A percentile compares a stretch with the other conserved stretches of the same genome.
phyloP scores from a whole-genome alignment of 2,888 invertebrate species.

The Leptogaster cylindrica region DNA sequence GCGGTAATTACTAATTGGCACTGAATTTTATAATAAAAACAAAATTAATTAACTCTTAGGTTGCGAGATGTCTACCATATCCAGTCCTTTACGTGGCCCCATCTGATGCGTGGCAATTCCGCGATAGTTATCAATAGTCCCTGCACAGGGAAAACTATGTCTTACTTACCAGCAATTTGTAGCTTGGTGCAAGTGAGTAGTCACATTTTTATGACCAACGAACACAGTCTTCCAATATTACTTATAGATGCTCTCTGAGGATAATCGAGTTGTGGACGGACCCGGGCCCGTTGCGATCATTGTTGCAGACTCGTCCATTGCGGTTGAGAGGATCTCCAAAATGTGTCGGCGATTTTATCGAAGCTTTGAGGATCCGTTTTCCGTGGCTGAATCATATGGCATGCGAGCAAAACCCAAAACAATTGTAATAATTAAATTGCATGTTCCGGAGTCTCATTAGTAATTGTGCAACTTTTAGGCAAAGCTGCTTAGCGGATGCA shows the following conservation, averaged over 20 bases:
- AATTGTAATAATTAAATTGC: constrained; percentile 49
- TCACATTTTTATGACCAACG: not conserved
- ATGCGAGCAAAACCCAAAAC: constrained; percentile 50
- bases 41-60: too few species aligned
- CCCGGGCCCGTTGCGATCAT: constrained; percentile 71
- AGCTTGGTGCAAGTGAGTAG: constrained; percentile 63
- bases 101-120: constrained; percentile 70
- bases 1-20: constrained; percentile 48
- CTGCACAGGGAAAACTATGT: constrained; percentile 73
- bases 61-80: constrained; percentile 60
- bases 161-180: constrained; percentile 72
- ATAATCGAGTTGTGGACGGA: constrained; percentile 55
- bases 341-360: constrained; percentile 62
- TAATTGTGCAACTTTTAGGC: constrained; percentile 46
- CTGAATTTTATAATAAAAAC: too few species aligned
- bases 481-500: constrained; percentile 69
- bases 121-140: constrained; percentile 69
- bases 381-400: constrained; percentile 62
- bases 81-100: constrained; percentile 76
- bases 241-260: constrained; percentile 57
- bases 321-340: constrained; percentile 64
- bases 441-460: not conserved
- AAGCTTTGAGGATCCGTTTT: constrained; percentile 57
- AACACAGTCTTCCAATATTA: not conserved
- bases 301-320: constrained; percentile 69